Evolutionary conservation across 1,140 invertebrate species (phyloP).

Genomic region (Spodoptera frugiperda): DNA sequence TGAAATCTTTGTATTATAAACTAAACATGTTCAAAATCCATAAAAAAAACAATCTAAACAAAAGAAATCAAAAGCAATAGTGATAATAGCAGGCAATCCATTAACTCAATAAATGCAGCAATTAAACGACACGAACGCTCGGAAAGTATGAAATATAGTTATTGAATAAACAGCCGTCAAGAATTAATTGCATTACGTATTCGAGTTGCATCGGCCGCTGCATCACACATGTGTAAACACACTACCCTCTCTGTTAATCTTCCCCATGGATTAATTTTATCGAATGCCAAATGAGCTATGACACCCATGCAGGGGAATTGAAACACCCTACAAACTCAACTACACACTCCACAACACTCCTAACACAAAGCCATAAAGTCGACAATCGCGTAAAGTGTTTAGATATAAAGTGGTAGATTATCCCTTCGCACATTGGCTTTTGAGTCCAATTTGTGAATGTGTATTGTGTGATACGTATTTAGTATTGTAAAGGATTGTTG

Average conservation of each 20-base stretch:
- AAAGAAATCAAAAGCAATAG: background rate
- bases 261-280: slow-evolving; percentile 79
- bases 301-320: slow-evolving; percentile 69
- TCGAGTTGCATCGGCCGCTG: slow-evolving; percentile 59
- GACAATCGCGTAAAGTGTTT: slow-evolving; percentile 50
- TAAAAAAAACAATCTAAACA: background rate
- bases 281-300: slow-evolving; percentile 83
- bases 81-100: slow-evolving; percentile 43
- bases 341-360: slow-evolving; percentile 38
- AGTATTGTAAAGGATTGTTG: slow-evolving; percentile 72
- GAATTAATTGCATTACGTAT: slow-evolving; percentile 78
- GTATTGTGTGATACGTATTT: slow-evolving; percentile 67
- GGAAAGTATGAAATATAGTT: slow-evolving; percentile 56
- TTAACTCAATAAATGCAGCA: slow-evolving; percentile 49
- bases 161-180: slow-evolving; percentile 63
- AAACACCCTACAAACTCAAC: slow-evolving; percentile 52
- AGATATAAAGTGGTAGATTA: slow-evolving; percentile 45
- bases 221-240: slow-evolving; percentile 76
- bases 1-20: no score
- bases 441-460: slow-evolving; percentile 82
- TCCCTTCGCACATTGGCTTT: slow-evolving; percentile 74
- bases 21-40: no score
- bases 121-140: slow-evolving; percentile 43
- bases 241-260: slow-evolving; percentile 62
- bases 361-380: slow-evolving; percentile 54